Base-by-base conservation (phyloP, 2,113 vertebrate genomes). In the Acanthisitta chloris region DNA sequence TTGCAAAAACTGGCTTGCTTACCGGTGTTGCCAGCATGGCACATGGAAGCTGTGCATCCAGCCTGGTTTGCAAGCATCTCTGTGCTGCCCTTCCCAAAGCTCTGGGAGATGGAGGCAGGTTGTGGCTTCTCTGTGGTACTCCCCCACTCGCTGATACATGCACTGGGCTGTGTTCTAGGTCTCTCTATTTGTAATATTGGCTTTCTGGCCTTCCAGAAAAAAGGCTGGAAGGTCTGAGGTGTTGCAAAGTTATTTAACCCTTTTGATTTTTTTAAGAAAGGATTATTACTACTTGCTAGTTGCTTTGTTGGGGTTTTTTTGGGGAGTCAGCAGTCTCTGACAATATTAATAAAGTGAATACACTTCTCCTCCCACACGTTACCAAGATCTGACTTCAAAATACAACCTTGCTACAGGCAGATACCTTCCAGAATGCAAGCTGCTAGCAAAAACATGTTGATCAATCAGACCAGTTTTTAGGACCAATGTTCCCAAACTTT, bases 41-140 rank as follows among this genome's bases (percentile, higher is more conserved):
- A 0, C 0, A 1, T 10, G 40, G 45, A 76, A 72, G 38, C 29
- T 3, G 2, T 18, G 28, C 2, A 0, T 59, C 54, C 54, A 69
- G 46, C n/a, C 24, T 59, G 18, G 21, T 45, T 59, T 72, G 16
- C 31, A 84, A 17, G 28, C 31, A 69, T 57, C 3, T 49, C 52
- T 57, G 33, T 20, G 10, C 26, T 45, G 19, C 42, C 25, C 16
- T 43, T 72, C 31, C 36, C 1, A 1, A 2, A 1, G 31, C 29
- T 67, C 48, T 17, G 46, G 24, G 24, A 65, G n/a, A 9, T 24
- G 12, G 40, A 58, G 69, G 31, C 36, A 81, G 34, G 6, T 18
- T 25, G n/a, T 25, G 5, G 9, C 7, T 84, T 42, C 54, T 28
- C 42, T 61, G 16, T 48, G 24, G 9, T 51, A 26, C 11, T 28